Conservation (phyloP, 1,140 invertebrate genomes). For the Arion vulgaris region DNA sequence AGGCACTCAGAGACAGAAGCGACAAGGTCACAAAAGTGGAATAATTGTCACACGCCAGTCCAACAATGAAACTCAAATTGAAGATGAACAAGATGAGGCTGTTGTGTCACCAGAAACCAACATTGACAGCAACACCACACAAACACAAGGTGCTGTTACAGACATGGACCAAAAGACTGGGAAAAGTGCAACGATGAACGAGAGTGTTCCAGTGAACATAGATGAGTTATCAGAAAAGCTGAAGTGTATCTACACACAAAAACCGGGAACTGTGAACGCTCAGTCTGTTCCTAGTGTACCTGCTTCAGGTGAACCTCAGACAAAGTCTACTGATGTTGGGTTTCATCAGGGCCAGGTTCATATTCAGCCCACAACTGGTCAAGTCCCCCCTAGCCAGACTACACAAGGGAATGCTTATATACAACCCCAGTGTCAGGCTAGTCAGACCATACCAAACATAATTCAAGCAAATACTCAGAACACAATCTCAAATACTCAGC, state of each 20-base stretch:
- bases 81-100: slow-evolving; percentile 61
- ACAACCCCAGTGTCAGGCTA: background rate
- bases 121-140: slow-evolving; percentile 9
- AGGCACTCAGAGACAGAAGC: background rate
- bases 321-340: background rate
- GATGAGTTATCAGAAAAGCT: slow-evolving; percentile 36
- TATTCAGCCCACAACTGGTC: background rate
- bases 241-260: slow-evolving; percentile 36
- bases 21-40: slow-evolving; percentile 3
- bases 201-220: slow-evolving; percentile 35
- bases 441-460: background rate
- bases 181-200: slow-evolving; percentile 32
- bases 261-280: background rate
- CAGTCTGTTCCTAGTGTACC: too few relatives aligned
- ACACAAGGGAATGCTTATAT: background rate
- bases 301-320: background rate
- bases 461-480: background rate
- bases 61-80: slow-evolving; percentile 50
- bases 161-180: slow-evolving; percentile 33
- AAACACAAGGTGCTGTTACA: background rate
- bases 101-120: slow-evolving; percentile 47
- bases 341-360: background rate
- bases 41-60: slow-evolving; percentile 16
- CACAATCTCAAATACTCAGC: background rate
- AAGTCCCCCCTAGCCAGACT: background rate